phyloP scores from a whole-genome alignment of 1,140 invertebrate genomes.

The Microplitis mediator region DNA sequence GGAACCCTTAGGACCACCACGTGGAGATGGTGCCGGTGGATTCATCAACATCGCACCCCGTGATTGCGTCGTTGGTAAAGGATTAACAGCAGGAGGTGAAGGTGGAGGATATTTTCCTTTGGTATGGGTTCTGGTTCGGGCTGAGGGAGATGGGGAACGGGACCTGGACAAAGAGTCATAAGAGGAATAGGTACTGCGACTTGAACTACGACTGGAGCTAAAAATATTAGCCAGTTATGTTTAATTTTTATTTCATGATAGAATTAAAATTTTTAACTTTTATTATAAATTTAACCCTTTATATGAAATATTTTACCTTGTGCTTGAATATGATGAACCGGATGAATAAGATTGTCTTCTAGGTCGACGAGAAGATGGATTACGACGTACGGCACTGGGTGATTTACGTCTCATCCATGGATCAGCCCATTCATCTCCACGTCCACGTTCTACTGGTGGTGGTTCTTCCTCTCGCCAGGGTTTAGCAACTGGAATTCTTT shows the following conservation, averaged over 20 bases:
- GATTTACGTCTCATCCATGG: constrained; percentile 87
- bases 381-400: constrained; percentile 63
- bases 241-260: not conserved
- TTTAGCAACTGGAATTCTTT: constrained; percentile 69
- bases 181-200: constrained; percentile 63
- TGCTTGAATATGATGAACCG: constrained; percentile 76
- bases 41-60: constrained; percentile 71
- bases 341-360: constrained; percentile 74
- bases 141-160: constrained; percentile 61
- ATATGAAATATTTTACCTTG: constrained; percentile 62
- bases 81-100: constrained; percentile 42
- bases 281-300: too few species aligned
- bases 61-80: constrained; percentile 38
- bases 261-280: not conserved
- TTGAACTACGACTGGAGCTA: constrained; percentile 64
- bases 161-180: constrained; percentile 66
- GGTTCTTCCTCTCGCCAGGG: constrained; percentile 56
- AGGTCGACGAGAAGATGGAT: constrained; percentile 59
- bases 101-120: constrained; percentile 52
- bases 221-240: constrained; percentile 41
- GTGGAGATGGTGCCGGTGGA: constrained; percentile 68
- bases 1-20: constrained; percentile 50
- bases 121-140: constrained; percentile 50
- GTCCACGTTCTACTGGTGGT: constrained; percentile 53
- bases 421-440: constrained; percentile 89